phyloP scores from a whole-genome alignment of 53 echinoderm and acorn worm genomes.

The Astropecten irregularis region DNA sequence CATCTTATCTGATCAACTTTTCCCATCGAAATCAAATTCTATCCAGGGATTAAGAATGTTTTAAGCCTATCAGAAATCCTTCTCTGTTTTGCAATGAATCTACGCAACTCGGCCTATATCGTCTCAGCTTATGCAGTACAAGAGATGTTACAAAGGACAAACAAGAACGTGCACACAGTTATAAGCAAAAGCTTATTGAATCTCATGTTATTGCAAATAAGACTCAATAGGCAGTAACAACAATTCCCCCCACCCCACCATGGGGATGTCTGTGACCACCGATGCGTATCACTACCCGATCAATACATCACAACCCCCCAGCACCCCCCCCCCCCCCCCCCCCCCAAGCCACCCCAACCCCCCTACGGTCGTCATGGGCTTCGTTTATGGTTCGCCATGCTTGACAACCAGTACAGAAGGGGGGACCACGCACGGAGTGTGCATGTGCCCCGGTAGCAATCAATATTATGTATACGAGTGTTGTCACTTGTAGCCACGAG shows the following conservation, averaged over 20 bases:
- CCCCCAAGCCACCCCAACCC: neutral
- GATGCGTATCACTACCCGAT: conserved; percentile 8
- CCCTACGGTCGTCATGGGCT: conserved; percentile 31
- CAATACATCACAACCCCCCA: neutral
- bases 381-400: conserved; percentile 34
- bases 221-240: too few species aligned
- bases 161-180: conserved; percentile 11
- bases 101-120: too few species aligned
- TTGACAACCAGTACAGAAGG: conserved; percentile 31
- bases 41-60: too few species aligned
- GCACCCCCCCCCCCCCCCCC: neutral
- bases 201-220: conserved; percentile 19
- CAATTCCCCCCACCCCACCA: too few species aligned
- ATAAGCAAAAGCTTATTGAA: conserved; percentile 23
- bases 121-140: too few species aligned
- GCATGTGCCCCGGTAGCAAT: too few species aligned
- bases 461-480: too few species aligned
- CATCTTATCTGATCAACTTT: too few species aligned
- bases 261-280: neutral
- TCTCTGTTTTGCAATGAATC: too few species aligned
- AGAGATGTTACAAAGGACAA: neutral
- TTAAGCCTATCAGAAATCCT: too few species aligned
- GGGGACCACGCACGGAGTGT: neutral
- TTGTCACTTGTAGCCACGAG: too few species aligned
- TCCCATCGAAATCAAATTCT: too few species aligned